A percentile compares a stretch with the other conserved stretches of the same genome.
Evolutionary conservation across 2,797 vertebrate genomes (phyloP).

Genomic region (Denticeps clupeoides): DNA sequence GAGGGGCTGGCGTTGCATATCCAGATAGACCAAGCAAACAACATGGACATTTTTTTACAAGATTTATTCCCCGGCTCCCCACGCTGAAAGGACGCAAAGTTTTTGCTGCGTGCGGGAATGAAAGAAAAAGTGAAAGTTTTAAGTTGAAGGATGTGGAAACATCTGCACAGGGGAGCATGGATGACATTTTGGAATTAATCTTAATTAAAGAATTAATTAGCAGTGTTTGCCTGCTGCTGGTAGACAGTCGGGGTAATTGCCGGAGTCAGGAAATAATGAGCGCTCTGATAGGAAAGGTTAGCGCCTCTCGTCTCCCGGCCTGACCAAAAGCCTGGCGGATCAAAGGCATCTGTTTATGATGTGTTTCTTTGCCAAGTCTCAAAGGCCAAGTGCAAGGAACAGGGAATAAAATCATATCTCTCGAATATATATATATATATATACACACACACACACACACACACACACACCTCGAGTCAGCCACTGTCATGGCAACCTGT

Average conservation of each 20-base stretch:
- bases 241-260: constrained; percentile 29
- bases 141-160: constrained; percentile 30
- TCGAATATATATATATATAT: too few relatives aligned
- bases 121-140: constrained; percentile 16
- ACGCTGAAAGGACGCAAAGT: not conserved
- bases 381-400: too few relatives aligned
- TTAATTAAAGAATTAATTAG: constrained; percentile 52
- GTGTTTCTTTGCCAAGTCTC: constrained; percentile 17
- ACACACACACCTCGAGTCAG: too few relatives aligned
- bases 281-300: constrained; percentile 26
- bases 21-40: too few relatives aligned
- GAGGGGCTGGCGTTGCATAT: too few relatives aligned
- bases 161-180: constrained; percentile 29
- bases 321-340: constrained; percentile 27
- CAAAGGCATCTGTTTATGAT: constrained; percentile 23
- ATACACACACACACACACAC: too few relatives aligned
- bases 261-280: constrained; percentile 31
- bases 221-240: constrained; percentile 27
- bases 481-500: too few relatives aligned
- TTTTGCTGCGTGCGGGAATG: not conserved
- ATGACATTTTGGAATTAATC: constrained; percentile 46
- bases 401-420: too few relatives aligned
- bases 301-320: constrained; percentile 15
- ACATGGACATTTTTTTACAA: not conserved
- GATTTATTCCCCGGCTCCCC: not conserved